Evolutionary conservation across 1,140 invertebrate species (phyloP).

Genomic region (Geopemphigus sp.): DNA sequence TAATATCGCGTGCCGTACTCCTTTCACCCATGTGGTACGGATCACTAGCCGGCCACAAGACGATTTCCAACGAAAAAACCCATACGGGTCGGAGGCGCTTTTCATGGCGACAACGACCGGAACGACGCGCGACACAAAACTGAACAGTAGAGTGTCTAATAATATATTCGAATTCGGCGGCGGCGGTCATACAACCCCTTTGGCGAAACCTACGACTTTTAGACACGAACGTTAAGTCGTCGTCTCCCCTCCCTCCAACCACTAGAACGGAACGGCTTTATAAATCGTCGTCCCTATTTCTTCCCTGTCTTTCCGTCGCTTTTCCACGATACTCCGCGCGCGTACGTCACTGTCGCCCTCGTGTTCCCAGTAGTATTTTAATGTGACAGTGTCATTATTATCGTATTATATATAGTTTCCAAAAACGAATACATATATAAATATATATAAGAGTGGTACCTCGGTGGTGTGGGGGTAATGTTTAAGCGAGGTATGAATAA

Average conservation of each 20-base stretch:
- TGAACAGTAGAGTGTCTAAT: neutral
- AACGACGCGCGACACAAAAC: neutral
- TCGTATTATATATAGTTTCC: constrained; percentile 17
- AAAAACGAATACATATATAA: constrained; percentile 14
- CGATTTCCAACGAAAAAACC: constrained; percentile 64
- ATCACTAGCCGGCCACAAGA: constrained; percentile 69
- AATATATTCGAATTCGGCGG: constrained; percentile 31
- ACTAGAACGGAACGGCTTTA: too few relatives aligned
- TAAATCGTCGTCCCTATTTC: constrained; percentile 1
- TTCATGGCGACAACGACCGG: neutral
- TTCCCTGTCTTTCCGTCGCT: too few relatives aligned
- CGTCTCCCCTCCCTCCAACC: neutral
- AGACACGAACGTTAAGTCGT: constrained; percentile 25
- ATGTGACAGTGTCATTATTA: constrained; percentile 47
- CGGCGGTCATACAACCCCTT: neutral
- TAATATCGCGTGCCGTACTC: constrained; percentile 68
- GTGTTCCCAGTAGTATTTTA: neutral
- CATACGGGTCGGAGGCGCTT: neutral
- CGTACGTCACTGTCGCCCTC: neutral
- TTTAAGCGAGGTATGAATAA: constrained; percentile 28
- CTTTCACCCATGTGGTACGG: constrained; percentile 68
- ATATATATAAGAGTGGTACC: neutral
- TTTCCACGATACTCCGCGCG: neutral
- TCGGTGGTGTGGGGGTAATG: neutral
- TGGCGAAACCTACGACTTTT: constrained; percentile 13